phyloP scores from a whole-genome alignment of 2,113 vertebrate species.

The Solenodon paradoxus region DNA sequence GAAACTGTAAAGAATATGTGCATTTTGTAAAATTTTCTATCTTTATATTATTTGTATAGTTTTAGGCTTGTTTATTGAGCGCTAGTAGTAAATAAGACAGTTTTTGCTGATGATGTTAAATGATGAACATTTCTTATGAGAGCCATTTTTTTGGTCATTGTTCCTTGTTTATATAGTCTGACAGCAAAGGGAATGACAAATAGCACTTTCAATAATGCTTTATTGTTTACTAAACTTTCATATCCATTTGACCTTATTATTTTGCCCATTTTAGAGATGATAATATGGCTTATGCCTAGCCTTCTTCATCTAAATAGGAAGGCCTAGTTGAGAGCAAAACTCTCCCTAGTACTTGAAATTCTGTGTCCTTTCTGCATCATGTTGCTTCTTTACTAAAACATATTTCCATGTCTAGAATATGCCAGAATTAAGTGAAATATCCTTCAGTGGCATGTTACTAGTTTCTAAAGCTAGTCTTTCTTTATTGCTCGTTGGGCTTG shows the following conservation, averaged over 20 bases:
- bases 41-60: neutral
- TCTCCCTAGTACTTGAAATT: neutral
- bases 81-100: neutral
- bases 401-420: neutral
- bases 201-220: neutral
- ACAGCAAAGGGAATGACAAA: neutral
- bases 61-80: neutral
- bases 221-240: neutral
- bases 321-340: neutral
- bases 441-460: neutral
- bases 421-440: neutral
- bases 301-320: neutral
- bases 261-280: neutral
- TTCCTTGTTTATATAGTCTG: neutral
- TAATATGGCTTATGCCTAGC: neutral
- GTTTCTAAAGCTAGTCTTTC: slow-evolving; percentile 7
- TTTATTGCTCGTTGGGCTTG: neutral
- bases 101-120: neutral
- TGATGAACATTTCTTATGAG: neutral
- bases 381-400: neutral
- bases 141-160: neutral
- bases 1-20: neutral
- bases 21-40: slow-evolving; percentile 12
- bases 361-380: neutral
- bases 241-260: neutral